phyloP scores from a whole-genome alignment of 2,113 vertebrate species.

The Sceloporus undulatus region DNA sequence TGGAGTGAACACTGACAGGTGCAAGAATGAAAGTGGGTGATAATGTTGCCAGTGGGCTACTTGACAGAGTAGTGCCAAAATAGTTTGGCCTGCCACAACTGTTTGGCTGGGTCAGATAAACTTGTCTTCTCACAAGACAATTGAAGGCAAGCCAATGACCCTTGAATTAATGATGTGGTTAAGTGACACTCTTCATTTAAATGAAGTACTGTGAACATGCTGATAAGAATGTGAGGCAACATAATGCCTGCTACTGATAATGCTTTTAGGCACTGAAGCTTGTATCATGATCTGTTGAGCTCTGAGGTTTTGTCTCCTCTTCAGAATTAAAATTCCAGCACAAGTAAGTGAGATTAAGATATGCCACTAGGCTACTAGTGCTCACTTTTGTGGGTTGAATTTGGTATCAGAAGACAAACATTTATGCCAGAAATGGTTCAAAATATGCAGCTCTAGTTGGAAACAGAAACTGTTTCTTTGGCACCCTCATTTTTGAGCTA shows the following conservation, averaged over 20 bases:
- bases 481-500: too few species aligned
- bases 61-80: neutral
- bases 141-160: slow-evolving; percentile 5
- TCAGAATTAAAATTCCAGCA: neutral
- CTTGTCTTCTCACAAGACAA: slow-evolving; percentile 1
- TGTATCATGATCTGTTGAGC: neutral
- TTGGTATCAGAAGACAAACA: too few species aligned
- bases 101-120: neutral
- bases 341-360: neutral
- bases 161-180: neutral
- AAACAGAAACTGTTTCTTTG: too few species aligned
- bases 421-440: neutral
- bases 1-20: too few species aligned
- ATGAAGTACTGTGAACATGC: neutral
- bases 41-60: too few species aligned
- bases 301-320: neutral
- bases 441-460: neutral
- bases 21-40: too few species aligned
- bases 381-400: neutral
- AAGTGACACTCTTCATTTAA: slow-evolving; percentile 1
- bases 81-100: neutral
- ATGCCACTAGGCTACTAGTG: neutral
- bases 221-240: neutral
- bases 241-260: neutral
- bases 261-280: neutral